Conservation (phyloP, 1,140 invertebrate genomes). For the roundworm (Caenorhabditis elegans) region WBcel235 BX284604.4:11938501-11939000, state of each 20-base stretch:
- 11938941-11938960: constrained; percentile 42
- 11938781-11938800: constrained; percentile 51
- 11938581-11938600: constrained; percentile 51
- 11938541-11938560: too few relatives aligned
- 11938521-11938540: too few relatives aligned
- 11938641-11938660: constrained; percentile 58
- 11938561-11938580: constrained; percentile 55
- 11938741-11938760: constrained; percentile 15
- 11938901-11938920: constrained; percentile 45
- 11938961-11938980: constrained; percentile 34
- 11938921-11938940: constrained; percentile 39
- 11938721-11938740: not conserved
- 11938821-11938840: constrained; percentile 50
- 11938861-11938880: constrained; percentile 42
- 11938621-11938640: constrained; percentile 64
- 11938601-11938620: constrained; percentile 61
- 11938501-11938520: too few relatives aligned
- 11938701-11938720: constrained; percentile 43
- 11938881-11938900: constrained; percentile 39
- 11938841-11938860: constrained; percentile 47
- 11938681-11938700: constrained; percentile 43
- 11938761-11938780: constrained; percentile 46
- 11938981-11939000: constrained; percentile 48
- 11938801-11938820: constrained; percentile 51
- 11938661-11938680: constrained; percentile 46